A percentile compares a stretch with the other conserved stretches of the same genome.
These are phyloP conservation scores for Diglossa brunneiventris DNA, from an alignment of 2,113 vertebrate species.

Conservation along the genomic window DNA sequence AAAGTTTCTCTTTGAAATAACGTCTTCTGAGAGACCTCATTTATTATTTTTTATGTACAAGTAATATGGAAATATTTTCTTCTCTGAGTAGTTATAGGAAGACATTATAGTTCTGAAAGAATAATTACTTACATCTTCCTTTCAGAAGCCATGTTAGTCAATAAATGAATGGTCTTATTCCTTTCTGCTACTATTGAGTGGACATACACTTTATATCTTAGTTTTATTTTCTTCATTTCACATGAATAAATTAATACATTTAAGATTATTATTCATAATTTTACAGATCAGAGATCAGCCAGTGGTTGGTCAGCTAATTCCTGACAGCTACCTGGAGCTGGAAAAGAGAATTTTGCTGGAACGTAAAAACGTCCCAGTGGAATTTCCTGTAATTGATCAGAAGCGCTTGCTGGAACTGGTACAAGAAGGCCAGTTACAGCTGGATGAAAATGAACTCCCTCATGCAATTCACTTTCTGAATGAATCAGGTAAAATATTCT, in stretches of 20 bases:
- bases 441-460: slow-evolving; percentile 91
- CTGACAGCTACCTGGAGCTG: slow-evolving; percentile 93
- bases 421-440: slow-evolving; percentile 84
- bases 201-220: neutral
- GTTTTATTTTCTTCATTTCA: neutral
- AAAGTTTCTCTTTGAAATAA: neutral
- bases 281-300: slow-evolving; percentile 89
- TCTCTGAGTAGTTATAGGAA: neutral
- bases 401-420: slow-evolving; percentile 82
- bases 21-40: neutral
- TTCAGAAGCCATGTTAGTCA: neutral
- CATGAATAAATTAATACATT: neutral
- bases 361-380: slow-evolving; percentile 76
- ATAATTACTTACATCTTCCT: neutral
- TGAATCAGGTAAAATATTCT: slow-evolving; percentile 81
- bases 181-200: neutral
- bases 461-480: slow-evolving; percentile 93
- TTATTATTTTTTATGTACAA: neutral
- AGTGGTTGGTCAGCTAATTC: slow-evolving; percentile 94
- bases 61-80: neutral
- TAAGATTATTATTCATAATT: slow-evolving; percentile 41
- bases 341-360: slow-evolving; percentile 86
- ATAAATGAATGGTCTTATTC: neutral
- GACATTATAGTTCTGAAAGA: neutral
- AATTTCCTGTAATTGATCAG: slow-evolving; percentile 90